phyloP scores from a whole-genome alignment of 2,113 vertebrate genomes.

The Calidris pugnax region DNA sequence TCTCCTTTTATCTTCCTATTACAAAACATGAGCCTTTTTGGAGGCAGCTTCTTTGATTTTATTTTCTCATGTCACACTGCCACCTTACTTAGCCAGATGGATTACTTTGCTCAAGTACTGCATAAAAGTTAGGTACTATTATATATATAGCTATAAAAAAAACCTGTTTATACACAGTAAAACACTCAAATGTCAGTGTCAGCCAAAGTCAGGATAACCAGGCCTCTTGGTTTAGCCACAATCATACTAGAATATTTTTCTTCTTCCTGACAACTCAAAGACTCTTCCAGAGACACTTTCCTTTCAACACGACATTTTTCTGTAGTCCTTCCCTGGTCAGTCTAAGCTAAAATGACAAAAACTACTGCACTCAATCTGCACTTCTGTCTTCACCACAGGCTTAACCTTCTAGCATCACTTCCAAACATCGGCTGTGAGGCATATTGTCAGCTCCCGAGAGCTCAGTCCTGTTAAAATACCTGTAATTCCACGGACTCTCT shows the following conservation, averaged over 20 bases:
- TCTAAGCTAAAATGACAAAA: not conserved
- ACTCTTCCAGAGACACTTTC: not conserved
- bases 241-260: not conserved
- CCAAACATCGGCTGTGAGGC: accelerated
- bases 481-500: not conserved
- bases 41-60: not conserved
- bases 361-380: not conserved
- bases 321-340: not conserved
- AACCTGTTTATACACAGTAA: not conserved
- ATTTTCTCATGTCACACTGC: not conserved
- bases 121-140: not conserved
- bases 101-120: not conserved
- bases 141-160: not conserved
- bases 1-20: not conserved
- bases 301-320: not conserved
- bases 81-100: not conserved
- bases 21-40: not conserved
- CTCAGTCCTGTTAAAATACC: not conserved
- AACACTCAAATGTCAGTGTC: not conserved
- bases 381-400: not conserved
- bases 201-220: not conserved
- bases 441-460: not conserved
- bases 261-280: not conserved
- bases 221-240: not conserved
- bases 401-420: accelerated